A percentile compares a stretch with the other conserved stretches of the same genome.
These are phyloP conservation scores for Phaonia tiefii DNA, from an alignment of 2,888 invertebrate species.

Conservation along the genomic window DNA sequence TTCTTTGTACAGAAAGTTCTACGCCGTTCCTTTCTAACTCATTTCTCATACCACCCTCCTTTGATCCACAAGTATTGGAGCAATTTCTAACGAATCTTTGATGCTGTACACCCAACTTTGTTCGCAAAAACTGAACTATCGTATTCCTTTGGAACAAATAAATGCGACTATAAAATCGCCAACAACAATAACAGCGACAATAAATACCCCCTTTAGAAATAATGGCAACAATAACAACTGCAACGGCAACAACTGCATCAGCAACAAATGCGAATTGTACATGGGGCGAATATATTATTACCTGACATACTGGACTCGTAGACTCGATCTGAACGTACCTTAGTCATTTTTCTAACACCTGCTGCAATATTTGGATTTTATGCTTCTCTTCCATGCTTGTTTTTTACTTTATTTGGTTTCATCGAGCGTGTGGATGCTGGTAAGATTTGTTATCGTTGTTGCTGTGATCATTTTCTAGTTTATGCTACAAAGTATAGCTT, in stretches of 20 bases:
- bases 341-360: slow-evolving; percentile 66
- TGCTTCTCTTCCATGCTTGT: slow-evolving; percentile 44
- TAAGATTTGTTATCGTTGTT: slow-evolving; percentile 21
- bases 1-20: no score
- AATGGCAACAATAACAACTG: slow-evolving; percentile 56
- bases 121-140: slow-evolving; percentile 22
- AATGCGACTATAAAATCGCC: slow-evolving; percentile 14
- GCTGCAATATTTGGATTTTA: slow-evolving; percentile 62
- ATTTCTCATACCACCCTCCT: slow-evolving; percentile 4
- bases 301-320: background rate
- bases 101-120: background rate
- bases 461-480: slow-evolving; percentile 60
- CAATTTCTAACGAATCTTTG: slow-evolving; percentile 1
- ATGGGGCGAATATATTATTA: slow-evolving; percentile 19
- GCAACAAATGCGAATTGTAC: slow-evolving; percentile 42
- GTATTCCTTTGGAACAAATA: slow-evolving; percentile 27
- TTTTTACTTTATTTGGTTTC: slow-evolving; percentile 13
- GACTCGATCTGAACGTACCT: slow-evolving; percentile 42
- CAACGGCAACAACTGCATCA: slow-evolving; percentile 36
- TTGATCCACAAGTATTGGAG: background rate
- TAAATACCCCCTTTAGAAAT: slow-evolving; percentile 61
- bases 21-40: no score
- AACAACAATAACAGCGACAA: slow-evolving; percentile 42
- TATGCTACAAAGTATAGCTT: slow-evolving; percentile 59
- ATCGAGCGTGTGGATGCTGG: slow-evolving; percentile 30